A percentile compares a stretch with the other conserved stretches of the same genome.
These are phyloP conservation scores for Phragmatobia fuliginosa DNA, from an alignment of 2,888 invertebrate genomes.

Conservation along the genomic window DNA sequence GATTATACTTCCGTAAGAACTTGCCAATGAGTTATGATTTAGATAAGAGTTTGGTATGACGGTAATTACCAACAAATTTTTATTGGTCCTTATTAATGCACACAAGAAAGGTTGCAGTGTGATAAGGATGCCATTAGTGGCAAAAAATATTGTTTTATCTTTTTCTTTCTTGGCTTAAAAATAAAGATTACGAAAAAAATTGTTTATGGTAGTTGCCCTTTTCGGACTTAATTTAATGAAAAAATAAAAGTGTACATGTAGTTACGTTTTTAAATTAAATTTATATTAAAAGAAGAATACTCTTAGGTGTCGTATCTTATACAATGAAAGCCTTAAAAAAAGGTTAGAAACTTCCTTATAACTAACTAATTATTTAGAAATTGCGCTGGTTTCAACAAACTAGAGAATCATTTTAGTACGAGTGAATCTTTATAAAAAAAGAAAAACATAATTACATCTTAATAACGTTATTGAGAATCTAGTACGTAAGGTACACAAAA, in stretches of 20 bases:
- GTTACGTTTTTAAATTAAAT: background rate
- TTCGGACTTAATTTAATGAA: background rate
- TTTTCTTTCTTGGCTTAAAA: conserved; percentile 17
- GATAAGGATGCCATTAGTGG: conserved; percentile 31
- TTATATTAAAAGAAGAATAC: too few species aligned
- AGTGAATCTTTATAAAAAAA: background rate
- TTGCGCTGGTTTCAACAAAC: background rate
- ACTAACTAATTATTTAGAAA: background rate
- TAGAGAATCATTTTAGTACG: background rate
- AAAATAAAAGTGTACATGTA: background rate
- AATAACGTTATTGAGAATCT: background rate
- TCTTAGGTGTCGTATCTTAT: background rate
- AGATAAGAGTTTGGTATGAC: conserved; percentile 21
- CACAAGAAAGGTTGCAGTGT: conserved; percentile 21
- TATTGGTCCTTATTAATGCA: conserved; percentile 32
- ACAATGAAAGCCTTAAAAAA: background rate
- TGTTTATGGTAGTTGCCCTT: background rate
- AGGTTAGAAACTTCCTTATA: background rate
- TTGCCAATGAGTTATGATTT: conserved; percentile 38
- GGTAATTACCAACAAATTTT: conserved; percentile 44
- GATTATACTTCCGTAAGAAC: conserved; percentile 36
- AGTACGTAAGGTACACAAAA: background rate
- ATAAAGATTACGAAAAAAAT: background rate
- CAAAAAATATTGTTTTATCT: conserved; percentile 20
- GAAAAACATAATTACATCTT: background rate